Percentiles rank a stretch among this genome's conserved stretches.
phyloP scores from a whole-genome alignment of 53 echinoderm and acorn worm species.

The Paracentrotus lividus region DNA sequence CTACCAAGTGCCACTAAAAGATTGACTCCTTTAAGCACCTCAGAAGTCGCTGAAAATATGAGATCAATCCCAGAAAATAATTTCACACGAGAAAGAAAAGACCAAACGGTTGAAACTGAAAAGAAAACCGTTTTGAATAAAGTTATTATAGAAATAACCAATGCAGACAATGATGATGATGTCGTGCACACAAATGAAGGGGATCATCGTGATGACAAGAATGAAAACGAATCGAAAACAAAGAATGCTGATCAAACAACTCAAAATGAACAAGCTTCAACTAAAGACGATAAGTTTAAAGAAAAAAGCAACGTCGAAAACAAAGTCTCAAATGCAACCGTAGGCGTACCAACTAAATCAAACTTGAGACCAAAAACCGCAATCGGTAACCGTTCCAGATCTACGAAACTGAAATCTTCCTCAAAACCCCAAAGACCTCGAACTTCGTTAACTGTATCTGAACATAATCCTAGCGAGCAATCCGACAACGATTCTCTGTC shows the following conservation, averaged over 20 bases:
- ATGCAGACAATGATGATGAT: slow-evolving; percentile 10
- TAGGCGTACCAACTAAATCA: slow-evolving; percentile 25
- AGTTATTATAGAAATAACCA: slow-evolving; percentile 48
- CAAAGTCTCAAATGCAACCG: neutral
- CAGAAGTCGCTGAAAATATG: neutral
- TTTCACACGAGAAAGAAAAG: neutral
- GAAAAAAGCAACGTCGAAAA: neutral
- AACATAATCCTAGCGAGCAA: slow-evolving; percentile 8
- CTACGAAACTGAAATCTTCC: neutral
- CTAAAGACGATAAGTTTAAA: neutral
- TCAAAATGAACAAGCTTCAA: neutral
- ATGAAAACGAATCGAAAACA: neutral
- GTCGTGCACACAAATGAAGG: neutral
- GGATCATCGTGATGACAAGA: neutral
- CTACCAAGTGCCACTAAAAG: neutral
- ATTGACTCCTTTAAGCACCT: slow-evolving; percentile 17
- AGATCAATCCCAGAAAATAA: slow-evolving; percentile 30
- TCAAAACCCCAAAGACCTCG: neutral
- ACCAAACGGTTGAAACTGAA: neutral
- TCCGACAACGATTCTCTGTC: slow-evolving; percentile 38
- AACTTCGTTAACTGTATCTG: slow-evolving; percentile 41
- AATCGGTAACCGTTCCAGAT: neutral
- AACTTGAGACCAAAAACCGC: slow-evolving; percentile 52
- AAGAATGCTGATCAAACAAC: neutral
- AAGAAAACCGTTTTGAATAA: neutral